Conservation (phyloP, 2,888 invertebrate species). For the Oscheius sp. region DNA sequence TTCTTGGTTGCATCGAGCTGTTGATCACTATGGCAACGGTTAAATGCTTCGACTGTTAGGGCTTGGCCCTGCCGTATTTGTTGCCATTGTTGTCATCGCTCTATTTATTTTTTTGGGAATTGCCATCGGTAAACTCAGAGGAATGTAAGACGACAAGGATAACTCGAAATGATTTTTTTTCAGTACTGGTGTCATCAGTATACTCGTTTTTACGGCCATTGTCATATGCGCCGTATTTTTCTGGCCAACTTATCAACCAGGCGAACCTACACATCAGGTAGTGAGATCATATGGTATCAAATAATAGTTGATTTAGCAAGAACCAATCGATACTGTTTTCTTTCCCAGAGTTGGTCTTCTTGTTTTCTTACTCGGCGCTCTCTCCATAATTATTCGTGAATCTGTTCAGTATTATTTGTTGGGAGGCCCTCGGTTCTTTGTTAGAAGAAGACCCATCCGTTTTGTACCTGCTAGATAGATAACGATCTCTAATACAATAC, state of each 20-base stretch:
- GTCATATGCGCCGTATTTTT: conserved; percentile 3
- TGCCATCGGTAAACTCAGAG: conserved; percentile 11
- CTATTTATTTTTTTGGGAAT: conserved; percentile 10
- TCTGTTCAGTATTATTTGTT: background rate
- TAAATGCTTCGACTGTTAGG: conserved; percentile 29
- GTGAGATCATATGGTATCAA: background rate
- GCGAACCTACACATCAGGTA: conserved; percentile 13
- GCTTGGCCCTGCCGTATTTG: conserved; percentile 28
- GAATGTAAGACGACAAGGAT: conserved; percentile 9
- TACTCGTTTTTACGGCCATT: background rate
- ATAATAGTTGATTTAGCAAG: background rate
- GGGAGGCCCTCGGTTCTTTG: too few species aligned
- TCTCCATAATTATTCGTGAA: background rate
- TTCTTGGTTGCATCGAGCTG: too few species aligned
- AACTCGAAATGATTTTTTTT: background rate
- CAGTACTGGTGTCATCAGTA: conserved; percentile 14
- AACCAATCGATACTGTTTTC: conserved; percentile 15
- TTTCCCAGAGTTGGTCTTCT: conserved; percentile 15
- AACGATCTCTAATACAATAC: background rate
- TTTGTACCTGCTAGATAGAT: background rate
- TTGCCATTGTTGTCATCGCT: conserved; percentile 1
- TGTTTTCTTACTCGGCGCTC: background rate
- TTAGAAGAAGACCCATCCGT: too few species aligned
- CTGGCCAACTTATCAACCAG: conserved; percentile 17
- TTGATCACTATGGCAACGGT: conserved; percentile 8